Conservation (phyloP, 2,113 vertebrate species). For the Toxotes jaculatrix region DNA sequence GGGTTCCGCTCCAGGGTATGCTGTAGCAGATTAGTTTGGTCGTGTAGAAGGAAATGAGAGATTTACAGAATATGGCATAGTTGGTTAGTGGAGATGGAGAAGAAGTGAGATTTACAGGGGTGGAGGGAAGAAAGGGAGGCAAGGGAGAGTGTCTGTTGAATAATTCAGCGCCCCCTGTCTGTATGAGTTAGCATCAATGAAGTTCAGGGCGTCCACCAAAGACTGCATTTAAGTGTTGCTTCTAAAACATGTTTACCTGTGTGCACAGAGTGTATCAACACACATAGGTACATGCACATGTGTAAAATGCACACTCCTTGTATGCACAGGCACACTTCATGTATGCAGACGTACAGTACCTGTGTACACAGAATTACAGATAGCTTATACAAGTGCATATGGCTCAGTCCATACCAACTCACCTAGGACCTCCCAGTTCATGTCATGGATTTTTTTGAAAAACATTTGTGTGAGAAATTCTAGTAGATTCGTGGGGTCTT, state of each 20-base stretch:
- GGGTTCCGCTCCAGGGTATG: neutral
- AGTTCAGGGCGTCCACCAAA: constrained; percentile 69
- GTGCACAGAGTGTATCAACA: neutral
- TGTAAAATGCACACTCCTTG: constrained; percentile 11
- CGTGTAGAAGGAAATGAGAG: constrained; percentile 47
- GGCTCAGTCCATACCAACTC: no score
- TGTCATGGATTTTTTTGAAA: no score
- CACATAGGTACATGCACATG: neutral
- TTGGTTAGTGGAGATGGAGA: constrained; percentile 57
- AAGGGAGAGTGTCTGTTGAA: constrained; percentile 77
- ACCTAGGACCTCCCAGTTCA: no score
- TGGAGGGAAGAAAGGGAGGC: constrained; percentile 57
- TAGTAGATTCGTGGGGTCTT: no score
- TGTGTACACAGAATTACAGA: neutral
- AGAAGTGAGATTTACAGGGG: constrained; percentile 69
- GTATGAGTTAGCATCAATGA: constrained; percentile 80
- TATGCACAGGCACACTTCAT: constrained; percentile 11
- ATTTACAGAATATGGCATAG: constrained; percentile 51
- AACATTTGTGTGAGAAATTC: no score
- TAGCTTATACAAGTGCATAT: neutral
- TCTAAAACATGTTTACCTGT: constrained; percentile 58
- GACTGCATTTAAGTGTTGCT: constrained; percentile 53
- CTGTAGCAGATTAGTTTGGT: constrained; percentile 36
- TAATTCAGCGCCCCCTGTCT: constrained; percentile 84
- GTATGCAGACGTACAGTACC: neutral